Evolutionary conservation across 2,113 vertebrate genomes (phyloP), one percentile per base, ranked within the genome.

Genomic region (Synchiropus splendidus): DNA sequence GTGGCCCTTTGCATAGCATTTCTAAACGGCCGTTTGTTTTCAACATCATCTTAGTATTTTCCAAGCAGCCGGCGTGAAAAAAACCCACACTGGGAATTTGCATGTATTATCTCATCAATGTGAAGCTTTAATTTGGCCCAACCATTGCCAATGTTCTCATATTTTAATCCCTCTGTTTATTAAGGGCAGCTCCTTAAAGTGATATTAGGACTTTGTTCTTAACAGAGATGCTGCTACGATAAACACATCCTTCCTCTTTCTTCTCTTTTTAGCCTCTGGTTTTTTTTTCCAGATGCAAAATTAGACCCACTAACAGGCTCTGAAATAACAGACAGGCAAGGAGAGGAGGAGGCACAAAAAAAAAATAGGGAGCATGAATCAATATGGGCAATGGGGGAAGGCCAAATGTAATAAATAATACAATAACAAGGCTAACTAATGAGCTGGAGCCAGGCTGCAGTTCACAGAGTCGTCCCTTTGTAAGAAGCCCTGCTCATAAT

Each of bases 351-450:
- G 50, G 83, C 82, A 27, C n/a, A 27, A 27, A 27, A 77, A 81
- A 87, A 52, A 72, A 77, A 74, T 31, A 42, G 61, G 48, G 47
- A 48, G 61, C 62, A 91, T 94, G 92, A 95, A 97, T 97, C 94
- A 97, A 94, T 93, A 90, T 90, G 86, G 92, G 87, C 92, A 92
- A 93, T 91, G 86, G 90, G 87, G 80, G 82, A 79, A 79, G 80
- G 89, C 90, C 87, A 90, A 87, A 89, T 74, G 89, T 88, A 92
- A 97, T 96, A 98, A 98, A 98, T 98, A 98, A 98, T 89, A 94
- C 89, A 93, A 89, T 91, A 97, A 94, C 91, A 94, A 90, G 89
- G 85, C 86, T 89, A 92, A 94, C 92, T 98, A 98, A 98, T 96
- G 93, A 97, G 94, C 89, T 88, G 89, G 87, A 90, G 92, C 91